Percentiles rank a stretch among this genome's conserved stretches.
Evolutionary conservation across 2,113 vertebrate genomes (phyloP).

Genomic region (Symphodus melops): DNA sequence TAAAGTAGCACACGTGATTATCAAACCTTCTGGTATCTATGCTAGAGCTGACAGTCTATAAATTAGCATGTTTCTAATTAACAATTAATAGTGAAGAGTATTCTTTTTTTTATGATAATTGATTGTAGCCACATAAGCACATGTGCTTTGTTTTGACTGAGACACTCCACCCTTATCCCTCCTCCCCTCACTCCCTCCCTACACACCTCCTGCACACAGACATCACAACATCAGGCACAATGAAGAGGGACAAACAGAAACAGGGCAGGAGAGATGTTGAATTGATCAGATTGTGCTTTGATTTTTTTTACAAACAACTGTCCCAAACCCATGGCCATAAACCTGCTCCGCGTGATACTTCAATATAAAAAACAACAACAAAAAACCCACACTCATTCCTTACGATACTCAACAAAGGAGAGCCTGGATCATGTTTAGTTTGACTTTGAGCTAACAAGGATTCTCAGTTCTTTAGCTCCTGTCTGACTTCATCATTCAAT

Average conservation of each 20-base stretch:
- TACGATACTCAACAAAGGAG: slow-evolving; percentile 52
- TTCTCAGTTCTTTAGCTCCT: background rate
- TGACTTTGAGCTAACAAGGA: background rate
- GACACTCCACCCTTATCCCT: background rate
- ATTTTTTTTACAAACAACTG: background rate
- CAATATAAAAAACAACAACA: slow-evolving; percentile 58
- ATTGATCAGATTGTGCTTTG: slow-evolving; percentile 50
- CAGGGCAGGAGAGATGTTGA: slow-evolving; percentile 68
- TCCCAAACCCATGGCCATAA: background rate
- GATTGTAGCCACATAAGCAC: background rate
- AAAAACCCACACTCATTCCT: slow-evolving; percentile 61
- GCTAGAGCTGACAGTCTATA: background rate
- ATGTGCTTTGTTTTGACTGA: background rate
- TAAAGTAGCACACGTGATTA: background rate
- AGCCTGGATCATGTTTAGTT: slow-evolving; percentile 34
- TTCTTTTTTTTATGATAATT: background rate
- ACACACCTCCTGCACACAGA: slow-evolving; percentile 83
- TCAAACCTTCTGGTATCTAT: no score
- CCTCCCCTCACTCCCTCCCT: slow-evolving; percentile 9
- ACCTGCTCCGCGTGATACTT: background rate
- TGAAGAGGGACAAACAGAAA: slow-evolving; percentile 70
- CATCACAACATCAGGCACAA: slow-evolving; percentile 73
- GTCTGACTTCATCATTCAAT: background rate
- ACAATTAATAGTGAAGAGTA: background rate
- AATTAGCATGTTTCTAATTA: background rate